Evolutionary conservation across 1,140 invertebrate species (phyloP), one percentile per base, ranked within the genome.

Genomic region (Procambarus virginalis): DNA sequence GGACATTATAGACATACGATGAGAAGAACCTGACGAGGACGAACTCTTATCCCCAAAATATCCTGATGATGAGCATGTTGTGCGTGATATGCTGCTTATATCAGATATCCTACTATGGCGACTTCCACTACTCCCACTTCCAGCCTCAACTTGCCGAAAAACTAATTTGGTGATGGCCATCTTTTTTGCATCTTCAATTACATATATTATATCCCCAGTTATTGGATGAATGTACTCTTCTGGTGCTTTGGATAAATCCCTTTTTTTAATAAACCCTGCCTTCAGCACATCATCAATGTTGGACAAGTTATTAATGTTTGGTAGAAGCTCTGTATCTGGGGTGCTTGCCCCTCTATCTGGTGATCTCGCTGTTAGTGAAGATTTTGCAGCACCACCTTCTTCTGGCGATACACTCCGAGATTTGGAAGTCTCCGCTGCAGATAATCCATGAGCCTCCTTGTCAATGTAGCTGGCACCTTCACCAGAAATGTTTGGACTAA

Each of bases 1-100:
- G 2, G 88, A 89, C 12, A 78, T 14, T 34, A 22, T 70, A 6
- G 88, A 89, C 17, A 48, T 51, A 20, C 88, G 88, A 46, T 76
- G 88, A 8, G 88, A 89, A 10, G 58, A 84, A 10, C 68, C 51
- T 0, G 80, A 83, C 12, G 86, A 88, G 20, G 84, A 86, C 2
- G 81, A 84, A 51, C 88, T 89, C 75, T 84, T 89, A 46, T 89
- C 88, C 17, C 81, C 88, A n/a, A 84, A 75, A 48, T 89, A 89
- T 10, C 88, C 88, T 0, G 86, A 89, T 34, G 34, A 34, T 3
- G 88, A 89, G 34, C 55, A 45, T 77, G 88, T 78, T 14, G n/a
- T 73, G 2, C 60, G 64, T 9, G 86, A 87, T 6, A 80, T 48
- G 60, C 45, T 80, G 49, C 88, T 89, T 8, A 55, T 60, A 22